These are phyloP conservation scores for Rutilus rutilus DNA, from an alignment of 2,113 vertebrate species.

Conservation along the genomic window DNA sequence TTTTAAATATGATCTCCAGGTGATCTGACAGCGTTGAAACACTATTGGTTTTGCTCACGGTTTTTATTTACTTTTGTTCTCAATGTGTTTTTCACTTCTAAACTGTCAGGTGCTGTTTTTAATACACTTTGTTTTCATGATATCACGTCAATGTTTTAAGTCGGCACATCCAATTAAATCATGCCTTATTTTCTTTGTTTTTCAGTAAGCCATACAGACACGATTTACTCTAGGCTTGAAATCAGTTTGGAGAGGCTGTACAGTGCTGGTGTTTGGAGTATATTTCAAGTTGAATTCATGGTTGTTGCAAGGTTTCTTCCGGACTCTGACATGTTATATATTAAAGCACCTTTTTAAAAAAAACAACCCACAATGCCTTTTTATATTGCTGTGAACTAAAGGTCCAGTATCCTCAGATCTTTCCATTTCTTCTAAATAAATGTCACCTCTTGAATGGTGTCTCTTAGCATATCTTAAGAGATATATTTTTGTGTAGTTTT, in stretches of 20 bases:
- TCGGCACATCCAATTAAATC: slow-evolving; percentile 41
- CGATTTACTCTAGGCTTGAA: slow-evolving; percentile 15
- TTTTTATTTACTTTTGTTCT: slow-evolving; percentile 28
- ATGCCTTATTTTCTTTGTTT: not conserved
- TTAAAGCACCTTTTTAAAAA: slow-evolving; percentile 78
- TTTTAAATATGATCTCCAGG: not conserved
- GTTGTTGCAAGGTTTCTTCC: slow-evolving; percentile 59
- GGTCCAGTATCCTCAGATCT: not conserved
- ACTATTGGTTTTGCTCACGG: slow-evolving; percentile 29
- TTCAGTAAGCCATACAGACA: slow-evolving; percentile 43
- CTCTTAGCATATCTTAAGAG: not conserved
- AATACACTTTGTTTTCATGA: not conserved
- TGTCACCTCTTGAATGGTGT: not conserved
- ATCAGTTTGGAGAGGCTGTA: slow-evolving; percentile 49
- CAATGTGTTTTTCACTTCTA: slow-evolving; percentile 2
- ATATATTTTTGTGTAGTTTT: not conserved
- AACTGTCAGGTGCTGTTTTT: slow-evolving; percentile 13
- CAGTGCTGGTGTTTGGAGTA: slow-evolving; percentile 52
- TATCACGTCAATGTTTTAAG: slow-evolving; percentile 11
- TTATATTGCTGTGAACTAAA: not conserved
- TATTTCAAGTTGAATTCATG: slow-evolving; percentile 60
- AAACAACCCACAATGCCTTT: not conserved
- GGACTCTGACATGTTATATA: slow-evolving; percentile 66
- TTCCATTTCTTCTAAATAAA: not conserved
- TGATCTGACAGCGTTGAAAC: slow-evolving; percentile 12